Base-by-base conservation (phyloP, 2,888 invertebrate genomes). In the Gasteruption jaculator region DNA sequence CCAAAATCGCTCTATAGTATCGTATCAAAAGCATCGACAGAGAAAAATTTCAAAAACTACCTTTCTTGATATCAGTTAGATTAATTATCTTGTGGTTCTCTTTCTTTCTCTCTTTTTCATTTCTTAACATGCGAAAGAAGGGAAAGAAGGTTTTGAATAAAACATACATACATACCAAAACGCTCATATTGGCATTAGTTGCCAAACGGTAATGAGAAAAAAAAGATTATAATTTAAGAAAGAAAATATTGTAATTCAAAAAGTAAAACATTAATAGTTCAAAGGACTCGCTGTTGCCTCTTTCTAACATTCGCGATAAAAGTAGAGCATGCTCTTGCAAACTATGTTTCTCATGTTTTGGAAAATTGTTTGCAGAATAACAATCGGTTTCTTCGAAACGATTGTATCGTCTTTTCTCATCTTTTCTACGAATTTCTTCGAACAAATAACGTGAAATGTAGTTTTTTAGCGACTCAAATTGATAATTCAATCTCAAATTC, bases 241-340 rank as follows among this genome's bases (percentile, higher is more conserved):
- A 31, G 26, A 43, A 45, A 26, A 19, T 31, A 4, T 29, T n/a
- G n/a, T n/a, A 32, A 34, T 12, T 26, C n/a, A n/a, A 45, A 41
- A 50, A 33, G 44, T 47, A 45, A 30, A 20, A n/a, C n/a, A 29
- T 11, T 14, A 18, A 18, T 20, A 33, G 45, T 48, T 21, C 20
- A 44, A 31, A 40, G 27, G 42, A 34, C 26, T 33, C 15, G 25
- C 16, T 27, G 30, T 35, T 43, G 45, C 21, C 37, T 36, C 31
- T 35, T 21, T 38, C 16, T 31, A 31, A 39, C 16, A 15, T 26
- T 40, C 15, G 32, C 38, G 27, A 45, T 38, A n/a, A n/a, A n/a
- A n/a, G n/a, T n/a, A n/a, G n/a, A 40, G 48, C 60, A 60, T 61
- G 60, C 57, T 46, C 54, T 58, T 58, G 59, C 57, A 54, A 59